Evolutionary conservation across 2,888 invertebrate genomes (phyloP).

Genomic region (Acanthosepion pharaonis): DNA sequence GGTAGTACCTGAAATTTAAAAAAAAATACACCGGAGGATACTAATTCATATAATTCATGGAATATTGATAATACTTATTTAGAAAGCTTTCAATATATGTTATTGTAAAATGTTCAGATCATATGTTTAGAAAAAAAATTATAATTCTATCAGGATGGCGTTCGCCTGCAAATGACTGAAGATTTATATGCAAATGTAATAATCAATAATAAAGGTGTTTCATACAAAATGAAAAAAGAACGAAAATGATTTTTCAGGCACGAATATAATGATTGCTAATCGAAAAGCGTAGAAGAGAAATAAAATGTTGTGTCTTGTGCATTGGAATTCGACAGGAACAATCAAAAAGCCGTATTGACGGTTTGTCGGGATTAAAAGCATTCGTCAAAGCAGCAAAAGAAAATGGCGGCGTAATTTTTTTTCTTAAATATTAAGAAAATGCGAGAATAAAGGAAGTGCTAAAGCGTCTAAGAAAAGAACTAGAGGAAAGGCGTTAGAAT

Average conservation of each 20-base stretch:
- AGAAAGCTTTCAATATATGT: too few species aligned
- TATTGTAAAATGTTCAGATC: too few species aligned
- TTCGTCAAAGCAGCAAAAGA: not conserved
- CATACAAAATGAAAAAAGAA: not conserved
- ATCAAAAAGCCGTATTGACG: not conserved
- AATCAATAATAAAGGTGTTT: not conserved
- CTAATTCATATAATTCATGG: too few species aligned
- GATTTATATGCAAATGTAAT: not conserved
- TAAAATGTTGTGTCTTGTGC: not conserved
- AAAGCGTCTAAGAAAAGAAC: not conserved
- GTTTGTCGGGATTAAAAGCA: not conserved
- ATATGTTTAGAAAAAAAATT: too few species aligned
- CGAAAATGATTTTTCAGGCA: not conserved
- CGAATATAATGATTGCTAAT: not conserved
- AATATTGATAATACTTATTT: too few species aligned
- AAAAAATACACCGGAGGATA: too few species aligned
- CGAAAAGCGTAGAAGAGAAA: not conserved
- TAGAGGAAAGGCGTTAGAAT: not conserved
- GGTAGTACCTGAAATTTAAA: too few species aligned
- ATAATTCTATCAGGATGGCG: not conserved
- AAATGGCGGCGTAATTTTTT: not conserved
- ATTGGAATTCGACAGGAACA: slow-evolving; percentile 20
- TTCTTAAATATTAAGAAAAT: not conserved
- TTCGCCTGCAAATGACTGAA: not conserved
- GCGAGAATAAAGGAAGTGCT: slow-evolving; percentile 21